These are phyloP conservation scores for Esox niger DNA, from an alignment of 2,113 vertebrate species.

Conservation along the genomic window DNA sequence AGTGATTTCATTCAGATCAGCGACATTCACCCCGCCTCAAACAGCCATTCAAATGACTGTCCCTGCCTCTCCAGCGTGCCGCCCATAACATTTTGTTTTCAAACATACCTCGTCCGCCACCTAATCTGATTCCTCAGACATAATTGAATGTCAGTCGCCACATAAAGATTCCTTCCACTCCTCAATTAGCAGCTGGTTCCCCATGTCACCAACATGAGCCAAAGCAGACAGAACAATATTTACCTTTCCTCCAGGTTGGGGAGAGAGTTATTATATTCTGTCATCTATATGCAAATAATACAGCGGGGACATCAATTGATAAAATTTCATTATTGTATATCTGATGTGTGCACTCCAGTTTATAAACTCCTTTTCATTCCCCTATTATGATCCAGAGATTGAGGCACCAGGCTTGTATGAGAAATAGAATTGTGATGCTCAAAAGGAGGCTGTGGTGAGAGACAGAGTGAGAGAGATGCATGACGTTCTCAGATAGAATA, in stretches of 20 bases:
- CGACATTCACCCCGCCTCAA: constrained; percentile 58
- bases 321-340: constrained; percentile 73
- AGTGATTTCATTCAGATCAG: constrained; percentile 66
- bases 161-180: constrained; percentile 70
- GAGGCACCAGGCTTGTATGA: constrained; percentile 17
- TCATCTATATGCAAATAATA: constrained; percentile 83
- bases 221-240: constrained; percentile 76
- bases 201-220: constrained; percentile 58
- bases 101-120: constrained; percentile 57
- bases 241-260: constrained; percentile 70
- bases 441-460: background rate
- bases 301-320: constrained; percentile 61
- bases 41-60: constrained; percentile 70
- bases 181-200: constrained; percentile 76
- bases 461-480: background rate
- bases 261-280: constrained; percentile 73
- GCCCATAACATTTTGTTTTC: constrained; percentile 2
- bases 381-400: constrained; percentile 69
- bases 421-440: background rate
- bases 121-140: constrained; percentile 72
- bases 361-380: constrained; percentile 73
- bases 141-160: constrained; percentile 82
- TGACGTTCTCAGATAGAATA: background rate
- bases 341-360: constrained; percentile 73
- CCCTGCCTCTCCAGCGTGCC: constrained; percentile 26